Evolutionary conservation across 1,140 invertebrate species (phyloP), one percentile per base, ranked within the genome.

Genomic region (Plectrocnemia conspersa): DNA sequence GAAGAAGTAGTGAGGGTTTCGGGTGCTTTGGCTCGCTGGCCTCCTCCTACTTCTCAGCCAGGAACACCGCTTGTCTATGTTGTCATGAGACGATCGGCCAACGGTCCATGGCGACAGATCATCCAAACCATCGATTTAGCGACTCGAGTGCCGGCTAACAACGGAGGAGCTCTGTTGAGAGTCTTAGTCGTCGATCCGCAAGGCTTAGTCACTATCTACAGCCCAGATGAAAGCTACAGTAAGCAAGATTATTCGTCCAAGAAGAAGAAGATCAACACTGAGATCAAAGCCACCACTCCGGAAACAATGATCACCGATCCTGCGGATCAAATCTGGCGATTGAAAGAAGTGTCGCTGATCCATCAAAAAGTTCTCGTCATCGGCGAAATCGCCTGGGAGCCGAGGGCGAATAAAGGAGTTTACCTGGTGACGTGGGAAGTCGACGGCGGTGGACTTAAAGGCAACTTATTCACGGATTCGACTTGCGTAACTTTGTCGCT

Each of bases 391-490:
- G 80, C 83, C 27, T 88, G 85, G 85, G 81, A 83, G 55, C 76
- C 80, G 33, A 78, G 79, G 69, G 79, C 77, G 66, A 74, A 65
- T 27, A 77, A 76, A 54, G 80, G 75, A 49, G 79, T 87, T 25
- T 89, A 88, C 68, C 75, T 89, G 61, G 85, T 89, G 44, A 88
- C 85, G 32, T 89, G 87, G 87, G 86, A 89, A 75, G 83, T 88
- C 6, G 84, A 85, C 61, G 86, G 86, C 35, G 86, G 85, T 38
- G 86, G 86, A 24, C 73, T 89, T n/a, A 88, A 86, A 67, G 87
- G 87, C 41, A 88, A 89, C 71, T 75, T 89, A n/a, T 84, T 88
- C 63, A 89, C 86, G 19, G 84, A 88, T 64, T 83, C 85, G 1
- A 88, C 84, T 29, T 80, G 80, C 56, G 86, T 88, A 22, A 86